Conservation (phyloP, 2,113 vertebrate species). For the Galbula dea region DNA sequence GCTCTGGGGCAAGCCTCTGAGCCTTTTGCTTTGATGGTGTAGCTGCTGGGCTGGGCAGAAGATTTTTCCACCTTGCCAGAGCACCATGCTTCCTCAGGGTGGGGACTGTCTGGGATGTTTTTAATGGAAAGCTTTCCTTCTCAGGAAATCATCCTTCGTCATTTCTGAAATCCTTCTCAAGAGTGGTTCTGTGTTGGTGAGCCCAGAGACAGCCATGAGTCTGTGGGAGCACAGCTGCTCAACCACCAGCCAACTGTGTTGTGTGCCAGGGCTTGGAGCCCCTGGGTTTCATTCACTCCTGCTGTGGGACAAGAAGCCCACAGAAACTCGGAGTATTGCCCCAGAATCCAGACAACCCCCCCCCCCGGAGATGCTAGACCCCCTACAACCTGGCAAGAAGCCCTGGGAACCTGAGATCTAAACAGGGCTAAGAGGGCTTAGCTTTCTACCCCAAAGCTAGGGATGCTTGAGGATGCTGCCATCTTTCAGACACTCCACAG, state of each 20-base stretch:
- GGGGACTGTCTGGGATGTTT: background rate
- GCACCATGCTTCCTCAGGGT: background rate
- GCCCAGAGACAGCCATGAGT: background rate
- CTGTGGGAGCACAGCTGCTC: background rate
- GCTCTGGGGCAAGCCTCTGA: background rate
- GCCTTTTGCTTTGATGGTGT: background rate
- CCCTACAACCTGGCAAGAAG: slow-evolving; percentile 5
- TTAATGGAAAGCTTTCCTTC: background rate
- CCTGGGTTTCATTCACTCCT: background rate
- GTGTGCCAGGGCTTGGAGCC: background rate
- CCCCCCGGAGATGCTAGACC: slow-evolving; percentile 15
- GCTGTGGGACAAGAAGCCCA: background rate
- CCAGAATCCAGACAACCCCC: background rate
- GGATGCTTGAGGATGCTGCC: slow-evolving; percentile 20
- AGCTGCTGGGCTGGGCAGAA: background rate
- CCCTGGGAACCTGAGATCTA: slow-evolving; percentile 35
- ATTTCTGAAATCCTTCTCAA: background rate
- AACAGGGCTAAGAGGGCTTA: background rate
- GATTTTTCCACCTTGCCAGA: background rate
- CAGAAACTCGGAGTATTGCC: background rate
- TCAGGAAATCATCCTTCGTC: background rate
- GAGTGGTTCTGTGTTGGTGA: background rate
- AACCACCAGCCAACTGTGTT: background rate
- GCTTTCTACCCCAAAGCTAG: background rate
- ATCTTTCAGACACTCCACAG: background rate